Evolutionary conservation across 2,113 vertebrate genomes (phyloP), one percentile per base, ranked within the genome.

Genomic region (Anarrhichthys ocellatus): DNA sequence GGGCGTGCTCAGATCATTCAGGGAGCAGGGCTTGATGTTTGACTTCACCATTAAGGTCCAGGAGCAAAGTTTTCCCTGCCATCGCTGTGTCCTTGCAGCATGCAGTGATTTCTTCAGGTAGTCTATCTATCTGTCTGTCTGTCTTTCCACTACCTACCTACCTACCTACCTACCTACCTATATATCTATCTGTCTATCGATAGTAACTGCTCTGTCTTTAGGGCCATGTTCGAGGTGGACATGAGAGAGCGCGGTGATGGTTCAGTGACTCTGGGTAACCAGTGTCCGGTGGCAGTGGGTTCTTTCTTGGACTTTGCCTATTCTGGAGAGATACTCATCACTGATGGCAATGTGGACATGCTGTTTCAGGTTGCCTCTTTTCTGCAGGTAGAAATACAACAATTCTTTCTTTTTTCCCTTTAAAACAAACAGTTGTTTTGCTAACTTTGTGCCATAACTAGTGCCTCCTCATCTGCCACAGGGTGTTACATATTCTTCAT

Each of bases 41-140:
- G 98, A 99, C 91, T 99, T 99, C 90, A 96, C 95, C 88, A 96
- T 99, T 85, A 93, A 94, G 24, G 95, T 98, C 77, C 96, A 96
- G 91, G 97, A 95, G 61, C 95, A 96, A 88, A 94, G 87, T 64
- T 96, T 99, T 70, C 96, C 96, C 17, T 99, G 97, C 82, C 98
- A 99, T 88, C 96, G 98, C 76, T 98, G 97, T 90, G 97, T 99
- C 77, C 94, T 99, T 76, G 97, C 98, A 36, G 97, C 97, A 1
- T 97, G 97, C 94, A 99, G 98, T 92, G 97, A 99, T 93, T 99
- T 99, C 94, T 99, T 99, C 95, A 98, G 97, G 97, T 99, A 81
- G 32, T 81, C 62, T 54, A 34, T 79, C 66, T 72, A 20, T 83
- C 59, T 61, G 34, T 81, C 70, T 72, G n/a, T 83, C 59, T 61